phyloP scores from a whole-genome alignment of 1,140 invertebrate genomes.

The Drosophila sechellia region DNA sequence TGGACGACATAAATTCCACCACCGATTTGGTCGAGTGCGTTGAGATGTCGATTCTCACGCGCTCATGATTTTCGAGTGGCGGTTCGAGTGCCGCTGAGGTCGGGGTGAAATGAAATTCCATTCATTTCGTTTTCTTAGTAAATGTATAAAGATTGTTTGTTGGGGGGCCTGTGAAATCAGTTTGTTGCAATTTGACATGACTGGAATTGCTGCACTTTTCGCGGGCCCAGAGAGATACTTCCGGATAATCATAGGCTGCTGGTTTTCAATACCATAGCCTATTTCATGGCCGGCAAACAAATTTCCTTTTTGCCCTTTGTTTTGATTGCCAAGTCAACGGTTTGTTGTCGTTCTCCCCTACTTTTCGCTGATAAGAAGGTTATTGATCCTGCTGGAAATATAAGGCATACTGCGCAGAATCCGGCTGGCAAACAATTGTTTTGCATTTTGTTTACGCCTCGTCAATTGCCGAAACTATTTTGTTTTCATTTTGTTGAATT shows the following conservation, averaged over 20 bases:
- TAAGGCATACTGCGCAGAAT: conserved; percentile 63
- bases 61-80: not conserved
- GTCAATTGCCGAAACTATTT: conserved; percentile 34
- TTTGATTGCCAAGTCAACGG: conserved; percentile 53
- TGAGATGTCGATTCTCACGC: conserved; percentile 17
- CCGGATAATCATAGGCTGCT: conserved; percentile 80
- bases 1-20: not conserved
- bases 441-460: conserved; percentile 45
- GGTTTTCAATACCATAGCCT: conserved; percentile 76
- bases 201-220: conserved; percentile 63
- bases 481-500: conserved; percentile 34
- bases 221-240: conserved; percentile 67
- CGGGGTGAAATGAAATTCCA: too few species aligned
- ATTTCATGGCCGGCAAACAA: conserved; percentile 82
- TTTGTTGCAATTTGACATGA: conserved; percentile 68
- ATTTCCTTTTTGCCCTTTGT: conserved; percentile 33
- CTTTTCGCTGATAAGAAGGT: conserved; percentile 52
- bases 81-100: conserved; percentile 43
- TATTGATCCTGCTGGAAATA: conserved; percentile 73
- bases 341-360: conserved; percentile 2
- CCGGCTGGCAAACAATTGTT: conserved; percentile 50
- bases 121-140: too few species aligned
- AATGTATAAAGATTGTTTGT: not conserved
- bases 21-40: conserved; percentile 47
- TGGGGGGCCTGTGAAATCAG: conserved; percentile 55